phyloP scores from a whole-genome alignment of 2,113 vertebrate genomes.

The Oncorhynchus tshawytscha region DNA sequence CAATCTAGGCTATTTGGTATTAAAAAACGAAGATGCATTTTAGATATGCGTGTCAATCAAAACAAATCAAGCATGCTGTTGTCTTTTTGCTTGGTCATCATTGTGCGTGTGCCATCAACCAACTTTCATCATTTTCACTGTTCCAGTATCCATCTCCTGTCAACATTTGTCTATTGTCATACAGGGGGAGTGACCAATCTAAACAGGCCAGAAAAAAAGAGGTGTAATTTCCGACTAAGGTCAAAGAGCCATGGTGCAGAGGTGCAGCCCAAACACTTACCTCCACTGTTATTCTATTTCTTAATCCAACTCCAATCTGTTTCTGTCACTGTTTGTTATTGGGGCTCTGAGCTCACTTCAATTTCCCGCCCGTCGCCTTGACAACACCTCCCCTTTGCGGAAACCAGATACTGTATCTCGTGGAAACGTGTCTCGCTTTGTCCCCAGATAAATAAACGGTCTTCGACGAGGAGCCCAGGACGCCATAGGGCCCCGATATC shows the following conservation, averaged over 20 bases:
- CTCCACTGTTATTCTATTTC: constrained; percentile 47
- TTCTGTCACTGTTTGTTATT: constrained; percentile 57
- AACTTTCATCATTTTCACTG: background rate
- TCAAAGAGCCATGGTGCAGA: constrained; percentile 27
- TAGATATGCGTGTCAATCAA: no score
- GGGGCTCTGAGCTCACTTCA: constrained; percentile 49
- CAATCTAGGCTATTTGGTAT: background rate
- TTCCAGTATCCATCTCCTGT: background rate
- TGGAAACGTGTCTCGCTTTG: constrained; percentile 35
- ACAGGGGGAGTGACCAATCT: background rate
- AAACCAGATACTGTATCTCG: constrained; percentile 49
- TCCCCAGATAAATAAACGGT: constrained; percentile 40
- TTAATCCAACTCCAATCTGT: constrained; percentile 37
- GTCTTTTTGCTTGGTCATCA: no score
- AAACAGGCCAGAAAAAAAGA: constrained; percentile 7
- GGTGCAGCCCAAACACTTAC: constrained; percentile 40
- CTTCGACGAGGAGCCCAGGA: background rate
- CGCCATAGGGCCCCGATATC: background rate
- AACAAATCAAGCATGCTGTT: no score
- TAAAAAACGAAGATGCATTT: background rate
- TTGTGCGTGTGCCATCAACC: no score
- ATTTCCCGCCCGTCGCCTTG: constrained; percentile 51
- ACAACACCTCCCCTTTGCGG: constrained; percentile 26
- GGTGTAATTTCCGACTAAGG: constrained; percentile 57
- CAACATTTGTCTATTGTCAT: background rate